These are phyloP conservation scores for Diadegma fenestrale DNA, from an alignment of 2,888 invertebrate species.

Conservation along the genomic window DNA sequence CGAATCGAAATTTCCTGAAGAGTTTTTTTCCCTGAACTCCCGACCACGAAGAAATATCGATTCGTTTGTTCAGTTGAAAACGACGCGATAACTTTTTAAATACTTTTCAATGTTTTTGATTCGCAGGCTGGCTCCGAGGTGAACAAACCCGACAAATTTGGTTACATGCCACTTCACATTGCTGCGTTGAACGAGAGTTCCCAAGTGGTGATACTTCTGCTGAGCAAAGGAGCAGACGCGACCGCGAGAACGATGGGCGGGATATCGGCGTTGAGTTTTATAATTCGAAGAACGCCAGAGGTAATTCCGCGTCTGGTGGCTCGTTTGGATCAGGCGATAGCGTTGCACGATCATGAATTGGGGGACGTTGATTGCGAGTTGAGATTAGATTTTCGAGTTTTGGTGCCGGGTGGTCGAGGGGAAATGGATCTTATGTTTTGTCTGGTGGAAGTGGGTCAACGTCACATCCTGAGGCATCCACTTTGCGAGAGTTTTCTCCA, in stretches of 20 bases:
- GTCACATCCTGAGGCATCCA: conserved; percentile 92
- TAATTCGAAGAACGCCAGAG: conserved; percentile 93
- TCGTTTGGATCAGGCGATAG: conserved; percentile 91
- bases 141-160: conserved; percentile 92
- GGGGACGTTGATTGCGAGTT: conserved; percentile 95
- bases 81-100: not conserved
- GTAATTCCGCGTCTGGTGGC: conserved; percentile 90
- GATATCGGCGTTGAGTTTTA: conserved; percentile 92
- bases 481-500: conserved; percentile 94
- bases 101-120: not conserved
- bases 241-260: conserved; percentile 93
- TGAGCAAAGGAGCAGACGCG: conserved; percentile 92
- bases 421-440: conserved; percentile 87
- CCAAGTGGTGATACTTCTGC: conserved; percentile 89
- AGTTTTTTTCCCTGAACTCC: no score
- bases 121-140: conserved; percentile 89
- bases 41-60: no score
- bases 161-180: conserved; percentile 94
- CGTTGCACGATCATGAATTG: conserved; percentile 93
- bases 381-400: conserved; percentile 88
- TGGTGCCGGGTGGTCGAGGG: conserved; percentile 82
- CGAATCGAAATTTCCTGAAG: no score
- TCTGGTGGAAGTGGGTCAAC: conserved; percentile 91
- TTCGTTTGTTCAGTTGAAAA: not conserved
- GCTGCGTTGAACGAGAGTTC: conserved; percentile 94